Conservation (phyloP, 2,888 invertebrate genomes). For the Macaria liturata region DNA sequence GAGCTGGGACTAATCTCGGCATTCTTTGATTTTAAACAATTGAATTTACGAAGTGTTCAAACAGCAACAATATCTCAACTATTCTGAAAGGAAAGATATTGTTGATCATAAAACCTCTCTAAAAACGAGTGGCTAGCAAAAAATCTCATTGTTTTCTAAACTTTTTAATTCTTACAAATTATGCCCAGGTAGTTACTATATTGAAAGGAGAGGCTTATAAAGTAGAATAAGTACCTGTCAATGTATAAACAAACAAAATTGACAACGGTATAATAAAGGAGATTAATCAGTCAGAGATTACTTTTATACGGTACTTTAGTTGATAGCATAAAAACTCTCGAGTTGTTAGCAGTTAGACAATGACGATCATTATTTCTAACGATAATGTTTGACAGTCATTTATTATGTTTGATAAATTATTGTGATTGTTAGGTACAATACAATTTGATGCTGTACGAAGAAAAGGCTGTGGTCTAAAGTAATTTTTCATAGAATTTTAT, state of each 20-base stretch:
- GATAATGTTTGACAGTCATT: constrained; percentile 16
- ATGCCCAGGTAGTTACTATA: no score
- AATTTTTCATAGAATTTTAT: no score
- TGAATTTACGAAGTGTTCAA: not conserved
- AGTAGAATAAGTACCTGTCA: not conserved
- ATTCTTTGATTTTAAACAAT: no score
- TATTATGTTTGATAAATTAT: constrained; percentile 15
- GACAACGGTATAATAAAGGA: constrained; percentile 7
- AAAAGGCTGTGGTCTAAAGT: no score
- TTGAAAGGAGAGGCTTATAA: no score
- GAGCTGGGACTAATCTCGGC: not conserved
- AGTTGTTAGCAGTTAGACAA: constrained; percentile 2
- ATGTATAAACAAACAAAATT: constrained; percentile 11
- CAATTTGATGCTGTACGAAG: no score
- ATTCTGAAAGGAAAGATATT: not conserved
- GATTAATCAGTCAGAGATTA: constrained; percentile 9
- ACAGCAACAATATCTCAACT: not conserved
- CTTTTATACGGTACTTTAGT: constrained; percentile 10
- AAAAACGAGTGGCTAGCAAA: constrained; percentile 16
- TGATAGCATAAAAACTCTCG: constrained; percentile 2
- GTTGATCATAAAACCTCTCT: constrained; percentile 9
- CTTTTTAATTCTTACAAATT: no score
- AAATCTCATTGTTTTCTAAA: constrained; percentile 11
- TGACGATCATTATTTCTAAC: constrained; percentile 11
- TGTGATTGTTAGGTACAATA: not conserved